Conservation (phyloP, 2,888 invertebrate species). For the Azorinus chamasolen region DNA sequence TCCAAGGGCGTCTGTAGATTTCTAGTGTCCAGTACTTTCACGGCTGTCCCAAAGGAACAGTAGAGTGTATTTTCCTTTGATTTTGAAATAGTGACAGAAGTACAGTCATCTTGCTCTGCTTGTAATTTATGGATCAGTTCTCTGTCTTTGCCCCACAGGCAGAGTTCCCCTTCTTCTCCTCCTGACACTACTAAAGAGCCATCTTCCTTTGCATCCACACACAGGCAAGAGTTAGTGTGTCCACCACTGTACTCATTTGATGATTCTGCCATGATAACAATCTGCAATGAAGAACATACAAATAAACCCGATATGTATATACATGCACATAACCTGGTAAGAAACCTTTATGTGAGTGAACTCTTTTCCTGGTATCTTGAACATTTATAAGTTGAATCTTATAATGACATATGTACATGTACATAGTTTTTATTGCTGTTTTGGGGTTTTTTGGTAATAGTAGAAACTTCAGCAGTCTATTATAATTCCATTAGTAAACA, state of each 20-base stretch:
- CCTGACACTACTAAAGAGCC: constrained; percentile 74
- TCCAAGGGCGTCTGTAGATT: constrained; percentile 71
- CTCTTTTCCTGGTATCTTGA: no score
- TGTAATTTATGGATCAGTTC: constrained; percentile 66
- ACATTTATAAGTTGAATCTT: no score
- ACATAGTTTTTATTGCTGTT: no score
- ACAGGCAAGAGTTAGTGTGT: constrained; percentile 75
- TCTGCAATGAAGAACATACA: no score
- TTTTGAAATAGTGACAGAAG: constrained; percentile 77
- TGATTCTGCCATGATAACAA: constrained; percentile 16
- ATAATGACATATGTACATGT: no score
- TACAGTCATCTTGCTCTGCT: constrained; percentile 75
- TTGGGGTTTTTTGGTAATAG: no score
- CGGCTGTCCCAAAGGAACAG: constrained; percentile 75
- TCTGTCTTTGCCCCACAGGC: constrained; percentile 75
- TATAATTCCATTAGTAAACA: no score
- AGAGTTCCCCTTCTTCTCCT: constrained; percentile 78
- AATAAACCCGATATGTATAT: no score
- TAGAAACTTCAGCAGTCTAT: no score
- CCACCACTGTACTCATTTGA: constrained; percentile 67
- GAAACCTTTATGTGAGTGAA: no score
- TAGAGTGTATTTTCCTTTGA: constrained; percentile 77
- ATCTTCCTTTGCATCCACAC: constrained; percentile 73
- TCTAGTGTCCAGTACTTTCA: constrained; percentile 74
- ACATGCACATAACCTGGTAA: no score